Evolutionary conservation across 2,888 invertebrate species (phyloP).

Genomic region (Luperina testacea): DNA sequence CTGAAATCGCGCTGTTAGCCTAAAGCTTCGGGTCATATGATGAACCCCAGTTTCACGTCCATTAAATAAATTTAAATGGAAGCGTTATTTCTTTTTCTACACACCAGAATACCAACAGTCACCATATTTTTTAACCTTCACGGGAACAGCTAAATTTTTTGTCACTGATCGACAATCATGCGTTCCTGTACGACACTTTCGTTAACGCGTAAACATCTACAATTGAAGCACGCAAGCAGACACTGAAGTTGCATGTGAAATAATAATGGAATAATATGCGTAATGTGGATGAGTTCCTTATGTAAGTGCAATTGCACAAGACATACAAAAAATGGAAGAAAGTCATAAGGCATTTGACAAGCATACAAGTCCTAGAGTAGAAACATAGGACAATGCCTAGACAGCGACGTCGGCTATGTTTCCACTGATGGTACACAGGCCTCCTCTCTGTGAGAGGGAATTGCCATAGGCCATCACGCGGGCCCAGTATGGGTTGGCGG

Average conservation of each 20-base stretch:
- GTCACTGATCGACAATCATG: conserved; percentile 5
- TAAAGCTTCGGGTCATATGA: no score
- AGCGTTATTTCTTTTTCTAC: no score
- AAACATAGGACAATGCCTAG: not conserved
- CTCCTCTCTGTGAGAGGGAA: no score
- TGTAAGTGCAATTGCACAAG: not conserved
- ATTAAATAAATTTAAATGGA: no score
- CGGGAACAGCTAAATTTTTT: conserved; percentile 1
- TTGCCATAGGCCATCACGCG: not conserved
- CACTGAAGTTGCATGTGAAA: conserved; percentile 13
- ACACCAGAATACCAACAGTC: not conserved
- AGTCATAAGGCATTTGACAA: not conserved
- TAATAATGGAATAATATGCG: conserved; percentile 20
- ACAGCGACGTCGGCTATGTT: not conserved
- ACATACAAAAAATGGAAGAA: not conserved
- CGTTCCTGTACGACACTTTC: conserved; percentile 2
- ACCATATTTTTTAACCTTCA: not conserved
- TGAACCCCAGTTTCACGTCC: no score
- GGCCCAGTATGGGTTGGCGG: not conserved
- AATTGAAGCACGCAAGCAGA: conserved; percentile 19
- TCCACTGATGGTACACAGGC: no score
- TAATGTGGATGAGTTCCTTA: not conserved
- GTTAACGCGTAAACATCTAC: not conserved
- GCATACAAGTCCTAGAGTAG: not conserved
- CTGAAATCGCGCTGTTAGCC: no score